These are phyloP conservation scores for Schizotus pectinicornis DNA, from an alignment of 2,888 invertebrate genomes.

Conservation along the genomic window DNA sequence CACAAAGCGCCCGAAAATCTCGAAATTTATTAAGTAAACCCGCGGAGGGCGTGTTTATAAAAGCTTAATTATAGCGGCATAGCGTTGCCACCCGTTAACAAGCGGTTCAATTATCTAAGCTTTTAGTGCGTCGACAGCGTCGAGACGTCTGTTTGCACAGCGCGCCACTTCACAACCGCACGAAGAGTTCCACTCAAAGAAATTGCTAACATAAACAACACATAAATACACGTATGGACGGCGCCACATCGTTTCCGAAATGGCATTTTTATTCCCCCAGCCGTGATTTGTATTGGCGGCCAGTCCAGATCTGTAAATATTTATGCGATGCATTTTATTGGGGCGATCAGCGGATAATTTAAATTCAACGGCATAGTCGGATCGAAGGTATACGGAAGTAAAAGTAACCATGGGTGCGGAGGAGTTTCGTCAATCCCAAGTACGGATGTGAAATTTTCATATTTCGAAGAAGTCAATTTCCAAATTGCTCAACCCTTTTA, in stretches of 20 bases:
- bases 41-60: constrained; percentile 34
- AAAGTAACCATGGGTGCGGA: no score
- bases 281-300: neutral
- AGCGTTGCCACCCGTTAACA: constrained; percentile 38
- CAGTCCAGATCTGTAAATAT: constrained; percentile 1
- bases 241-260: constrained; percentile 19
- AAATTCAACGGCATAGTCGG: no score
- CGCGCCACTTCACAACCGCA: constrained; percentile 32
- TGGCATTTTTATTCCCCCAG: constrained; percentile 14
- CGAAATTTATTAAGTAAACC: constrained; percentile 35
- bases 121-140: constrained; percentile 40
- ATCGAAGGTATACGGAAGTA: no score
- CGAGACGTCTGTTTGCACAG: constrained; percentile 35
- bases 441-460: no score
- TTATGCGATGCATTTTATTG: neutral
- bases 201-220: constrained; percentile 34
- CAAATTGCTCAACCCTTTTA: no score
- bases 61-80: constrained; percentile 39
- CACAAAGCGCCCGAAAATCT: constrained; percentile 18
- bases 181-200: constrained; percentile 32
- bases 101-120: constrained; percentile 43
- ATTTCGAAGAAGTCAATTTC: no score
- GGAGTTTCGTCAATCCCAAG: no score
- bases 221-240: constrained; percentile 24
- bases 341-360: no score